Evolutionary conservation across 1,140 invertebrate genomes (phyloP), one percentile per base, ranked within the genome.

Genomic region (Idris sp.): DNA sequence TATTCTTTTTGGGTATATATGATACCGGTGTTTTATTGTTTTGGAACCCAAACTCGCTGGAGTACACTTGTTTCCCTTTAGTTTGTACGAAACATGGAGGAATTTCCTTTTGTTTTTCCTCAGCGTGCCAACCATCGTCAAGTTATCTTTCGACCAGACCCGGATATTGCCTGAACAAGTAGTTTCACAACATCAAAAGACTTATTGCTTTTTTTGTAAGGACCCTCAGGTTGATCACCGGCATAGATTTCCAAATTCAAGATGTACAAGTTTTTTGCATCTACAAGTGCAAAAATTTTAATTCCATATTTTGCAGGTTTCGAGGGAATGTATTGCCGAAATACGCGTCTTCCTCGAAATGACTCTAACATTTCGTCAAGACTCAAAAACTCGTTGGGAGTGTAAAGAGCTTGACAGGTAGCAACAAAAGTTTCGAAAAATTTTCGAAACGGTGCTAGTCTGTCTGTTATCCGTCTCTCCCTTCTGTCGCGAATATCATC

Each of bases 301-400:
- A 88, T 77, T 2, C 86, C 88, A 74, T 87, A 88, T 58, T 84
- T 83, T 11, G 38, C 72, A 4, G 83, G 83, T 78, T 87, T 88
- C 16, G 54, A 73, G 28, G 79, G 76, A 14, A 88, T 83, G 61
- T 85, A 84, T 19, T 79, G 71, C 18, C 72, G 38, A 65, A 85
- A 86, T 28, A 10, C 6, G 49, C 79, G 83, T 28, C 75, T 58
- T 11, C 83, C 84, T 49, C 80, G 33, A 72, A 84, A 85, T 7
- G 40, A 22, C n/a, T 51, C 54, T n/a, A 85, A 54, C 54, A 65
- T 81, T 72, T 86, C 80, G 11, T 83, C 81, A 51, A 78, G 61
- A 9, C 61, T 78, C 11, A 41, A n/a, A 18, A 46, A 56, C 44
- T 69, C 43, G 6, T 51, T 33, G 8, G 62, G 16, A 18, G 46